These are phyloP conservation scores for Rissa tridactyla DNA, from an alignment of 2,113 vertebrate genomes.

Conservation along the genomic window DNA sequence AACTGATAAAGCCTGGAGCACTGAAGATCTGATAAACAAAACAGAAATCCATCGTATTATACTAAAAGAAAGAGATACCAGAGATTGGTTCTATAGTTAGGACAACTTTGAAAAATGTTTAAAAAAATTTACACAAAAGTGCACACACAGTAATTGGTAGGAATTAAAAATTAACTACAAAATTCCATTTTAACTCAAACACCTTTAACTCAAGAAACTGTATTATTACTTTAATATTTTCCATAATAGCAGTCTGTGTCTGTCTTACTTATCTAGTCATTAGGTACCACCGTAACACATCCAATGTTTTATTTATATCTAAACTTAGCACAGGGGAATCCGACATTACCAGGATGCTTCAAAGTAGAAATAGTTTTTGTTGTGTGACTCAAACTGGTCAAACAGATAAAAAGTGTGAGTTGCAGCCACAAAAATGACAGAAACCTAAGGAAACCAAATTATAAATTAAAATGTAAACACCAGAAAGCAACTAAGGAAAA, in stretches of 20 bases:
- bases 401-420: background rate
- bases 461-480: background rate
- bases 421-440: background rate
- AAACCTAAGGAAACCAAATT: background rate
- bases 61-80: background rate
- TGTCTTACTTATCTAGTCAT: background rate
- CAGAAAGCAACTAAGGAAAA: background rate
- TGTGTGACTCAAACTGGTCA: background rate
- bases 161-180: background rate
- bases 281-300: background rate
- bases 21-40: background rate
- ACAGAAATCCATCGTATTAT: background rate
- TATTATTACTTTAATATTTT: background rate
- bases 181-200: background rate
- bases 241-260: background rate
- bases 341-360: background rate
- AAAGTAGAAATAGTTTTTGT: background rate
- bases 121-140: background rate
- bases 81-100: background rate
- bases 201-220: background rate
- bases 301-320: background rate
- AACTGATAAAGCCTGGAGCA: background rate
- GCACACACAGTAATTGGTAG: rapidly evolving
- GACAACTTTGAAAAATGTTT: background rate
- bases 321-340: background rate